Base-by-base conservation (phyloP, 2,113 vertebrate genomes). In the Bagarius yarrelli region DNA sequence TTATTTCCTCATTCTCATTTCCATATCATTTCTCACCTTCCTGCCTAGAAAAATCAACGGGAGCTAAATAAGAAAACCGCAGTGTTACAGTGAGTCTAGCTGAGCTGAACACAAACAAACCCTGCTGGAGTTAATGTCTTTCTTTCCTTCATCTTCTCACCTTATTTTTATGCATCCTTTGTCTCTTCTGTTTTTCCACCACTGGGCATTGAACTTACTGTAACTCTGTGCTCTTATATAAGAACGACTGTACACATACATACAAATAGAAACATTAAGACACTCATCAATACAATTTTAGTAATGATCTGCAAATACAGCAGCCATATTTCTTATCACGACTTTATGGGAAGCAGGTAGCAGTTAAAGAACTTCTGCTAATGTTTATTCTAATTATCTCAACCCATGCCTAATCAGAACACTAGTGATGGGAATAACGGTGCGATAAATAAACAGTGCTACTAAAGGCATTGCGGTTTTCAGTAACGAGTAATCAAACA, bases 181-280 rank as follows among this genome's bases (percentile, higher is more conserved):
- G 34, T 87, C 83, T 79, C 81, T 86, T 32, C 56, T 59, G 66
- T 67, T 69, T 75, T 66, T 80, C 80, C 8, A 40, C 36, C 36
- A 3, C 36, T 40, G 36, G 36, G 3, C 36, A 40, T 3, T 78
- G 71, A 85, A 59, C 66, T 73, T 73, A 81, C 59, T 47, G 55
- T 78, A 66, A 67, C 78, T 78, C 67, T 56, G 69, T 9, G 30
- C 72, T 80, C 40, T 80, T 76, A 80, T 76, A 76, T 77, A 77
- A 76, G 34, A 47, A 63, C 23, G 61, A 16, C 57, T 60, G 27
- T 57, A 15, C 25, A 75, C n/a, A 36, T 52, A 55, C 52, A 34
- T 34, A 40, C 57, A 47, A 60, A 73, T 32, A 47, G 19, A 30
- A 30, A 47, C 60, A 67, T 25, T 30, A 15, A 67, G 25, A 30